These are phyloP conservation scores for Hemibagrus wyckioides DNA, from an alignment of 2,113 vertebrate species.

Conservation along the genomic window DNA sequence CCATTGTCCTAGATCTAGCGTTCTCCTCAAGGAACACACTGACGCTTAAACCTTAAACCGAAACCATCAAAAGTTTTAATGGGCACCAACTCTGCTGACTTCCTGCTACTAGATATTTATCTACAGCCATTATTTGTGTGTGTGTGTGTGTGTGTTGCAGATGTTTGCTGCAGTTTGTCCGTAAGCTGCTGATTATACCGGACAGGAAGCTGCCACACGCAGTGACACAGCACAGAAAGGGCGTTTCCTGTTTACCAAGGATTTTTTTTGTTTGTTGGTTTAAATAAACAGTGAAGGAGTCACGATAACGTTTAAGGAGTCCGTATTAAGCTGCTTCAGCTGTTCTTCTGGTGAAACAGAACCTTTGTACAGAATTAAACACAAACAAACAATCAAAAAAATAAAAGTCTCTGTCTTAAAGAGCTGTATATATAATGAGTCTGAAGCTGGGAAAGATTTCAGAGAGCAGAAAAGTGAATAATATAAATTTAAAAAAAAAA, in stretches of 20 bases:
- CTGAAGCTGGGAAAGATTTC: background rate
- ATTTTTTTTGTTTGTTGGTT: background rate
- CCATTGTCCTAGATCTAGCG: background rate
- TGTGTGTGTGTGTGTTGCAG: background rate
- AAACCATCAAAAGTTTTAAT: background rate
- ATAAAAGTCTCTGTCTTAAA: background rate
- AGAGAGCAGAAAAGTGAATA: background rate
- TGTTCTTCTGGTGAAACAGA: background rate
- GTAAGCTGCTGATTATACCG: constrained; percentile 30
- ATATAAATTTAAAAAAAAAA: too few relatives aligned
- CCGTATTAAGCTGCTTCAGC: background rate
- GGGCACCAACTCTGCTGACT: background rate
- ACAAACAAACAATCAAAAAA: background rate
- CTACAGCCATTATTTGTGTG: background rate
- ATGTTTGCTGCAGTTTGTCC: constrained; percentile 7
- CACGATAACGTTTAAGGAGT: background rate
- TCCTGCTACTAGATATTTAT: background rate
- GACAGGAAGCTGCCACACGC: constrained; percentile 37
- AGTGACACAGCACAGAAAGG: constrained; percentile 43
- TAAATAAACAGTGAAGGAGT: background rate
- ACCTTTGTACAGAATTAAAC: background rate
- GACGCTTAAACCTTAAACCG: background rate
- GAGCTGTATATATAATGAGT: background rate
- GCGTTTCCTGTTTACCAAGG: constrained; percentile 44
- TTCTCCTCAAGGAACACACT: background rate